Evolutionary conservation across 2,113 vertebrate genomes (phyloP).

Genomic region (Microcebus ravelobensis): DNA sequence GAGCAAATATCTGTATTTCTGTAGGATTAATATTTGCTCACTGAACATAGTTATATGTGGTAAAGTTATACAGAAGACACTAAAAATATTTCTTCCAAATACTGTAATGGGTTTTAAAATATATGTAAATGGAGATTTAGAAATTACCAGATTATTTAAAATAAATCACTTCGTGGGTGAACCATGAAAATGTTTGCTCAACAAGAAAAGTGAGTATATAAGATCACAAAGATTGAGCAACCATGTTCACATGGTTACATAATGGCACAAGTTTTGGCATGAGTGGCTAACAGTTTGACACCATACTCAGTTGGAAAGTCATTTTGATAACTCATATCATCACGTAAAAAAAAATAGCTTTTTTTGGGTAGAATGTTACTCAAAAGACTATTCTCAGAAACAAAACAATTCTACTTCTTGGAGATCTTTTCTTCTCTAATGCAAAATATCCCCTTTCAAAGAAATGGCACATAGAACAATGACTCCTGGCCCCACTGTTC

Average conservation of each 20-base stretch:
- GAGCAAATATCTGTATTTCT: not conserved
- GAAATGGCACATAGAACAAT: not conserved
- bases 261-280: not conserved
- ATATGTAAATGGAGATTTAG: not conserved
- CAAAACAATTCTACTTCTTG: not conserved
- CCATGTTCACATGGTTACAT: not conserved
- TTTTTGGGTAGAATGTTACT: not conserved
- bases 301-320: not conserved
- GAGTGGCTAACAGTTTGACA: not conserved
- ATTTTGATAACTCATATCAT: not conserved
- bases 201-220: not conserved
- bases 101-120: not conserved
- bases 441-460: not conserved
- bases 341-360: not conserved
- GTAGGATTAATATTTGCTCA: not conserved
- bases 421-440: not conserved
- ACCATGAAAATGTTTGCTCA: not conserved
- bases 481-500: not conserved
- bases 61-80: not conserved
- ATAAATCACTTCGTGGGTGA: not conserved
- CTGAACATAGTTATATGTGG: not conserved
- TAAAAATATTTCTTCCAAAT: not conserved
- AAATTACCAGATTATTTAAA: not conserved
- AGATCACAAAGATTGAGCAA: not conserved
- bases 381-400: not conserved